phyloP scores from a whole-genome alignment of 2,888 invertebrate genomes.

The Sphaeridia pumilis region DNA sequence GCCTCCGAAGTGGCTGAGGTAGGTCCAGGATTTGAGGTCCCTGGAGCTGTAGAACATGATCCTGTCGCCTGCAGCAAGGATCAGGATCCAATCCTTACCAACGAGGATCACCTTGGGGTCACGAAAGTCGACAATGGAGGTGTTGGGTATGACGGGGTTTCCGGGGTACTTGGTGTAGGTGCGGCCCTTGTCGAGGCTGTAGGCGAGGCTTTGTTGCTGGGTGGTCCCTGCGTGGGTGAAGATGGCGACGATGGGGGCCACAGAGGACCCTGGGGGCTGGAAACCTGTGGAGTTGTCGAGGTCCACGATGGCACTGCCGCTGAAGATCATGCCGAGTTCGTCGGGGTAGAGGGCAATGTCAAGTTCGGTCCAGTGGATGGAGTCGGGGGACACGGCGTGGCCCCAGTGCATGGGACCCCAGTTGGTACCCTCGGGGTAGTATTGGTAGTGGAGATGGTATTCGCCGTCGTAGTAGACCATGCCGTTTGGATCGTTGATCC shows the following conservation, averaged over 20 bases:
- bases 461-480: conserved; percentile 41
- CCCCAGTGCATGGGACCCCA: conserved; percentile 44
- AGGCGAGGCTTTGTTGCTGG: conserved; percentile 24
- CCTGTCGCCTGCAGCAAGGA: conserved; percentile 21
- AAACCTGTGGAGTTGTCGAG: conserved; percentile 24
- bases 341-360: conserved; percentile 45
- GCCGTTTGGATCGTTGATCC: conserved; percentile 50
- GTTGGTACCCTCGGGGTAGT: conserved; percentile 42
- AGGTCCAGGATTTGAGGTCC: conserved; percentile 23
- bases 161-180: conserved; percentile 20
- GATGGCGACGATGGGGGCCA: conserved; percentile 27
- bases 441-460: conserved; percentile 47
- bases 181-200: conserved; percentile 20
- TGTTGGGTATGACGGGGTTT: conserved; percentile 28
- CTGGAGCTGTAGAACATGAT: conserved; percentile 23
- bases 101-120: conserved; percentile 27
- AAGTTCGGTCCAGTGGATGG: conserved; percentile 44
- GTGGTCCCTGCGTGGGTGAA: conserved; percentile 24
- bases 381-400: conserved; percentile 44
- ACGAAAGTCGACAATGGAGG: conserved; percentile 21
- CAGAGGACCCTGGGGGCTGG: conserved; percentile 5
- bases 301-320: conserved; percentile 30
- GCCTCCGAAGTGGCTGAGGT: conserved; percentile 21
- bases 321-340: conserved; percentile 38
- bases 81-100: conserved; percentile 21